Base-by-base conservation (phyloP, 2,113 vertebrate species). In the Pipa parva region DNA sequence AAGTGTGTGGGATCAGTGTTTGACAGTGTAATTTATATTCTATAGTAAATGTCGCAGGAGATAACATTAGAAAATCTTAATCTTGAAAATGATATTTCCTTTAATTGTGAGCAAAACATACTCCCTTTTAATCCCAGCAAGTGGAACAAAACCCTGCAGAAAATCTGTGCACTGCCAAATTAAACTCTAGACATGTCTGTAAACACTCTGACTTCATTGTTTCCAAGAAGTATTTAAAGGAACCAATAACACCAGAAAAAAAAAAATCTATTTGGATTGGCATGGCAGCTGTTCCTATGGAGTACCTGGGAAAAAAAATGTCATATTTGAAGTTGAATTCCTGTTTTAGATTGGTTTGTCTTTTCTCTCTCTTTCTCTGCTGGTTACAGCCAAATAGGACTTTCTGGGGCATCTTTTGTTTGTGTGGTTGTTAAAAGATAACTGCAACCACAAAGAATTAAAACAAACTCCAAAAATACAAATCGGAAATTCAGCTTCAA, bases 1-100 rank as follows among this genome's bases (percentile, higher is more conserved):
- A n/a, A n/a, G n/a, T n/a, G n/a, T n/a, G n/a, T n/a, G n/a, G n/a
- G 76, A 77, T 71, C 64, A 66, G 28, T 45, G 65, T 73, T 79
- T 77, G 75, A 71, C 71, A 72, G 75, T 79, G 74, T 78, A 75
- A 79, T 81, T 79, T 82, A 71, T 81, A 66, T 74, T 77, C 72
- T 74, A 11, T 45, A 76, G 71, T 31, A 50, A 70, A 67, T 69
- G 71, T 36, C 72, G 74, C 55, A 29, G 73, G 72, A 84, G 81
- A 84, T 84, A 85, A 85, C 74, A 49, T 77, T 76, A 78, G 79
- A 75, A 76, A 78, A 61, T 75, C 72, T 46, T 77, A 42, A 45
- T 59, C 73, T 79, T 80, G 83, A 80, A 84, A 85, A 85, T 72
- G 78, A 86, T 69, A 86, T 84, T 87, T 85, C 84, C 82, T 84